Evolutionary conservation across 1,140 invertebrate genomes (phyloP), one percentile per base, ranked within the genome.

Genomic region (Scaptomyza pallida): DNA sequence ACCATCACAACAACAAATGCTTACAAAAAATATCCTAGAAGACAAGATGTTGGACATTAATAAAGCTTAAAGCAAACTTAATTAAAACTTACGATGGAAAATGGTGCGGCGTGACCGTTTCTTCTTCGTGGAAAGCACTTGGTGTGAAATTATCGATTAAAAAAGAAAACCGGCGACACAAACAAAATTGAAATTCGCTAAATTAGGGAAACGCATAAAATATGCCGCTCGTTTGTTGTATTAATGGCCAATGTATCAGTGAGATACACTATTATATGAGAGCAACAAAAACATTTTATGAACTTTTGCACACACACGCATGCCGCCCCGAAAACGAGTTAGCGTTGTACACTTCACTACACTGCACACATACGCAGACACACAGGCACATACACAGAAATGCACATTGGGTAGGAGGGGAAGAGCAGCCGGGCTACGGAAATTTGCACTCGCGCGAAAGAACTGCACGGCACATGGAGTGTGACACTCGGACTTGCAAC

Each of bases 251-350:
- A 65, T 61, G 69, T 75, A 62, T 75, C 52, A 72, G 57, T 40
- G 19, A 65, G 62, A 72, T 56, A 71, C 72, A 54, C 41, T 33
- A 23, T 44, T 48, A 35, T 72, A 85, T 70, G 57, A 67, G 44
- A 19, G 59, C 76, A 63, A 57, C 59, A 70, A 54, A 57, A 55
- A 57, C 37, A 78, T 75, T 72, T 70, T 55, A 72, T 83, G 65
- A 78, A 79, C 54, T 52, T 60, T 45, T 62, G 64, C 76, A 76
- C 76, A 68, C 75, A 85, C 72, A 30, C 26, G n/a, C n/a, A 30
- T 8, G 59, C 44, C 51, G 37, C 10, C 2, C 21, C n/a, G 51
- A 16, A 33, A 70, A 70, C 60, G 43, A 33, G 60, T 64, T 70
- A 33, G 6, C 33, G 57, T 21, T 37, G 8, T 4, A 26, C 51